phyloP scores from a whole-genome alignment of 2,888 invertebrate genomes.

The Ormyrus nitidulus region DNA sequence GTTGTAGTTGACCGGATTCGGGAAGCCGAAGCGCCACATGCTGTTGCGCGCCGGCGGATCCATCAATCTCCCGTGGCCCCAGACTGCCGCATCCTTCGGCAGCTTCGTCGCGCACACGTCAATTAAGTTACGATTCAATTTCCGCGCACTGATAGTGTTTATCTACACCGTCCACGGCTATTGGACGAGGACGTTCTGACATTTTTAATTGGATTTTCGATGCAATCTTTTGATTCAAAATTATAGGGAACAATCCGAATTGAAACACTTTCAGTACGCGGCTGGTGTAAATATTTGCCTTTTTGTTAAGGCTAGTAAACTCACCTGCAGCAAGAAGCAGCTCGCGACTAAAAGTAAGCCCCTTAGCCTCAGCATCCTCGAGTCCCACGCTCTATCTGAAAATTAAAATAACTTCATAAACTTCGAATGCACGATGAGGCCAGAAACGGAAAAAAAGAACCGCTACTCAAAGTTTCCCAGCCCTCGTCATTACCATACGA shows the following conservation, averaged over 20 bases:
- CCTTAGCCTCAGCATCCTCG: slow-evolving; percentile 1
- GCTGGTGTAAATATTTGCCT: too few species aligned
- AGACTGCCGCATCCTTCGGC: slow-evolving; percentile 70
- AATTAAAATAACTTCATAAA: too few species aligned
- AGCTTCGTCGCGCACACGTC: neutral
- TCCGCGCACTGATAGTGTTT: too few species aligned
- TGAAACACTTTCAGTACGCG: neutral
- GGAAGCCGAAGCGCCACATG: slow-evolving; percentile 96
- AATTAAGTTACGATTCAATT: neutral
- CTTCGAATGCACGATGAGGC: too few species aligned
- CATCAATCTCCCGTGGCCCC: slow-evolving; percentile 91
- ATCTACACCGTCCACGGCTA: too few species aligned
- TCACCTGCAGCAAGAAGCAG: slow-evolving; percentile 28
- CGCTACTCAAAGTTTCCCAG: neutral
- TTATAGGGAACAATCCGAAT: neutral
- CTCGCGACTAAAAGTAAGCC: neutral
- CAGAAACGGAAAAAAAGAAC: too few species aligned
- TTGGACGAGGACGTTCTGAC: too few species aligned
- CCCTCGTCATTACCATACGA: neutral
- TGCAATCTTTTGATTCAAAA: too few species aligned
- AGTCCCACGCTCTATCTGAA: too few species aligned
- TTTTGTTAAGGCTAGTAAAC: too few species aligned
- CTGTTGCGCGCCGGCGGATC: slow-evolving; percentile 95
- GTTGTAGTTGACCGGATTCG: slow-evolving; percentile 95
- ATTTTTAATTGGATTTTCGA: too few species aligned